These are phyloP conservation scores for Microtus montanus DNA, from an alignment of 2,113 vertebrate genomes.

Conservation along the genomic window DNA sequence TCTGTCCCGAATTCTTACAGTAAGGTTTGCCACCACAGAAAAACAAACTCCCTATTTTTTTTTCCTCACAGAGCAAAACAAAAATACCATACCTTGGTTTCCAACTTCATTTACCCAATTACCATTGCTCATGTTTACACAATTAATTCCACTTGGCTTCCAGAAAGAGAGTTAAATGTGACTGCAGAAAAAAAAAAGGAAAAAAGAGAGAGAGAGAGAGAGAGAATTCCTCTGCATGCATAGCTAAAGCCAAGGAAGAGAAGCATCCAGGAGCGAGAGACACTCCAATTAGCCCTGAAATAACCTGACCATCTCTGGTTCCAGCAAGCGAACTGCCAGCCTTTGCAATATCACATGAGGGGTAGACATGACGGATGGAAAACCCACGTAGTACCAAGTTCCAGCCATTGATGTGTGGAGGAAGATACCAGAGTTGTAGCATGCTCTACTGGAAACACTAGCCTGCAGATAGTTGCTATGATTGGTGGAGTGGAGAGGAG, in stretches of 20 bases:
- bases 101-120: slow-evolving; percentile 81
- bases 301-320: slow-evolving; percentile 64
- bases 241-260: slow-evolving; percentile 72
- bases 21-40: slow-evolving; percentile 76
- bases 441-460: slow-evolving; percentile 30
- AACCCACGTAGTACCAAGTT: slow-evolving; percentile 43
- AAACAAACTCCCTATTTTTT: slow-evolving; percentile 76
- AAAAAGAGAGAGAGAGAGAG: slow-evolving; percentile 46
- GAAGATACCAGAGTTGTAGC: slow-evolving; percentile 57
- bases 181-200: slow-evolving; percentile 63
- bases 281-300: slow-evolving; percentile 68
- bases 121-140: slow-evolving; percentile 77
- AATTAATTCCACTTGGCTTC: slow-evolving; percentile 66
- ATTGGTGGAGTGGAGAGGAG: not conserved
- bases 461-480: slow-evolving; percentile 20
- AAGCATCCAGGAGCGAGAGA: not conserved
- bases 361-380: slow-evolving; percentile 42
- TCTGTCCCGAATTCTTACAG: slow-evolving; percentile 79
- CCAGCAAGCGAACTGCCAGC: slow-evolving; percentile 39
- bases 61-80: slow-evolving; percentile 72
- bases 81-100: slow-evolving; percentile 83
- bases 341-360: slow-evolving; percentile 49
- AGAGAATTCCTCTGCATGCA: slow-evolving; percentile 60
- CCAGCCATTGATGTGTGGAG: slow-evolving; percentile 23
- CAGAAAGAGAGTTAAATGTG: slow-evolving; percentile 66